These are phyloP conservation scores for Pipistrellus pygmaeus DNA, from an alignment of 2,797 vertebrate species.

Conservation along the genomic window DNA sequence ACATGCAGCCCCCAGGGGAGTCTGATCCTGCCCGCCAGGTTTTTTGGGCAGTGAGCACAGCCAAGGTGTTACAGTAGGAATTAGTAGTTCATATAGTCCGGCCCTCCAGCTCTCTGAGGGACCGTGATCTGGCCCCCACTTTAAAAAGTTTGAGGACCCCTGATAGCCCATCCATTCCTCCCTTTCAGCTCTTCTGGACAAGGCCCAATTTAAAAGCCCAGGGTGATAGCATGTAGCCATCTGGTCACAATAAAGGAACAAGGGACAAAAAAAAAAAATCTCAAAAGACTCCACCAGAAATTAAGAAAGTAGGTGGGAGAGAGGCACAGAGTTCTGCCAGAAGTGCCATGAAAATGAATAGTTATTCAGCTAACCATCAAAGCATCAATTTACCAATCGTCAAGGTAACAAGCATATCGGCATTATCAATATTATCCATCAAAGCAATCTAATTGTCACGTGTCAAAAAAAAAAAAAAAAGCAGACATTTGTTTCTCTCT, in stretches of 20 bases:
- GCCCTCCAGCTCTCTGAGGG: too few relatives aligned
- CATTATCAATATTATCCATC: constrained; percentile 36
- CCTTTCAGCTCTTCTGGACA: not conserved
- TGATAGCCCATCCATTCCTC: not conserved
- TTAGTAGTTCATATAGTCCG: too few relatives aligned
- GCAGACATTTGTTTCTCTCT: constrained; percentile 54
- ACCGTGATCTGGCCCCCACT: too few relatives aligned
- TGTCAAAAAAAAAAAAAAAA: constrained; percentile 56
- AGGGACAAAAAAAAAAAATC: not conserved
- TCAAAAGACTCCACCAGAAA: not conserved
- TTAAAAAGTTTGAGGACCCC: too few relatives aligned
- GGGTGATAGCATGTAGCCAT: not conserved
- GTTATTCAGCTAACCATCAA: constrained; percentile 31
- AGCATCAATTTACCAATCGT: constrained; percentile 24
- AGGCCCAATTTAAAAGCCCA: constrained; percentile 13
- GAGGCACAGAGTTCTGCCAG: not conserved
- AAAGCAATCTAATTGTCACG: constrained; percentile 65
- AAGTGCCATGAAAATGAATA: not conserved
- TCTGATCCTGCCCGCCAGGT: too few relatives aligned
- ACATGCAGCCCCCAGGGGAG: too few relatives aligned
- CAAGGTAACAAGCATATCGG: constrained; percentile 54
- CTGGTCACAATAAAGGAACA: not conserved
- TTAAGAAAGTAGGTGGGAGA: not conserved
- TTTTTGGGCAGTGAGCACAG: too few relatives aligned
- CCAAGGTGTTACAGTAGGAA: too few relatives aligned